These are phyloP conservation scores for Ceratina calcarata DNA, from an alignment of 1,140 invertebrate genomes.

Conservation along the genomic window DNA sequence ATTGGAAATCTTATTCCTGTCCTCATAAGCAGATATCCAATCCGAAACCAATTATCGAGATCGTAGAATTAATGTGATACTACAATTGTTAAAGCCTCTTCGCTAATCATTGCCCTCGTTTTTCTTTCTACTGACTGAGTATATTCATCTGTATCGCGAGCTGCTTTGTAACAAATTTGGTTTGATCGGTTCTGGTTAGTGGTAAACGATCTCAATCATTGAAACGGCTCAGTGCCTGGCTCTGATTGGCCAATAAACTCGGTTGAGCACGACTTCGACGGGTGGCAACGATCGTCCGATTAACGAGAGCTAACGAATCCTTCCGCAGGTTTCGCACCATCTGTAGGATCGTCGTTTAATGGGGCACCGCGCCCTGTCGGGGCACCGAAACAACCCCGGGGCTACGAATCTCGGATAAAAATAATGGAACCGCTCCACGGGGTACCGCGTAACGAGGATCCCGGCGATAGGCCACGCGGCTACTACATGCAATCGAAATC, in stretches of 20 bases:
- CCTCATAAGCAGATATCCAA: not conserved
- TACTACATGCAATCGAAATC: not conserved
- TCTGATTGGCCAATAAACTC: conserved; percentile 57
- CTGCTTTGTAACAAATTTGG: not conserved
- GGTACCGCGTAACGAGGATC: conserved; percentile 70
- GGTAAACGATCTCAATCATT: conserved; percentile 60
- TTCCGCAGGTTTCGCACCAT: conserved; percentile 72
- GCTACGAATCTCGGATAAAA: conserved; percentile 63
- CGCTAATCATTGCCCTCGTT: no score
- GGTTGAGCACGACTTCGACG: conserved; percentile 53
- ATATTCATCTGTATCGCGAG: no score
- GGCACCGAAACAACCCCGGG: conserved; percentile 47
- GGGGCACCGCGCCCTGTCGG: conserved; percentile 56
- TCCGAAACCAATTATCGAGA: not conserved
- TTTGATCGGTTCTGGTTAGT: conserved; percentile 41
- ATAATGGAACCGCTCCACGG: conserved; percentile 71
- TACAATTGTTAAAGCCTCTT: no score
- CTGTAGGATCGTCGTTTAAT: conserved; percentile 71
- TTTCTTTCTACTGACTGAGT: no score
- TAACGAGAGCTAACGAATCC: conserved; percentile 77
- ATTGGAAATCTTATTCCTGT: no score
- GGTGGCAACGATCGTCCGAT: conserved; percentile 51
- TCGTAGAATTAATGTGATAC: no score
- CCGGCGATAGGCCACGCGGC: conserved; percentile 63
- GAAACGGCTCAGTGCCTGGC: conserved; percentile 4